Conservation (phyloP, 2,113 vertebrate species). For the Gobio gobio region DNA sequence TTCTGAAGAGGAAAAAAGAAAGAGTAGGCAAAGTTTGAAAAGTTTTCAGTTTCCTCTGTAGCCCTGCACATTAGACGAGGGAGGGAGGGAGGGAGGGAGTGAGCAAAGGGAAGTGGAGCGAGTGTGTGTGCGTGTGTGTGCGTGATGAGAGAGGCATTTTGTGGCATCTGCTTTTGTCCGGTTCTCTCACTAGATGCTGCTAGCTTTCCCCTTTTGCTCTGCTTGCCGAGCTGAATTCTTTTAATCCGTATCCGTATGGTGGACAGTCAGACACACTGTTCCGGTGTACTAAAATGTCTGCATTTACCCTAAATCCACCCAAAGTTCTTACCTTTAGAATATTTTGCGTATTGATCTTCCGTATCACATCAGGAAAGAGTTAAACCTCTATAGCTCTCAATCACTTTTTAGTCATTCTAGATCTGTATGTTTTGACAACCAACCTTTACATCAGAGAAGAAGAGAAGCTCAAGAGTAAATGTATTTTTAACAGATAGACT, state of each 20-base stretch:
- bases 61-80: conserved; percentile 42
- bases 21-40: conserved; percentile 43
- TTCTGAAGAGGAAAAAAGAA: conserved; percentile 41
- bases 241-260: conserved; percentile 46
- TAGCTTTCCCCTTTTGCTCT: conserved; percentile 74
- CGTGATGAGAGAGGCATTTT: conserved; percentile 53
- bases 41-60: conserved; percentile 49
- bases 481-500: conserved; percentile 51
- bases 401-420: conserved; percentile 45
- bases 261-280: conserved; percentile 8
- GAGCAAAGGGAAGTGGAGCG: conserved; percentile 31
- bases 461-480: conserved; percentile 52
- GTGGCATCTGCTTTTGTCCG: conserved; percentile 71
- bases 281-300: neutral
- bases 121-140: conserved; percentile 11
- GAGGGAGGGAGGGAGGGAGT: conserved; percentile 40
- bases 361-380: neutral
- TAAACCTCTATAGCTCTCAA: conserved; percentile 27
- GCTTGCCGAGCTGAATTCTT: conserved; percentile 50
- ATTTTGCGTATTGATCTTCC: neutral
- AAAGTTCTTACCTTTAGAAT: neutral
- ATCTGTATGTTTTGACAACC: conserved; percentile 58
- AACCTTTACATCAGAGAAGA: conserved; percentile 56
- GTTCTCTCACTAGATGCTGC: conserved; percentile 78
- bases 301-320: neutral